A percentile compares a stretch with the other conserved stretches of the same genome.
These are phyloP conservation scores for Pseudomyrmex flavicornis DNA, from an alignment of 1,140 invertebrate genomes.

Conservation along the genomic window DNA sequence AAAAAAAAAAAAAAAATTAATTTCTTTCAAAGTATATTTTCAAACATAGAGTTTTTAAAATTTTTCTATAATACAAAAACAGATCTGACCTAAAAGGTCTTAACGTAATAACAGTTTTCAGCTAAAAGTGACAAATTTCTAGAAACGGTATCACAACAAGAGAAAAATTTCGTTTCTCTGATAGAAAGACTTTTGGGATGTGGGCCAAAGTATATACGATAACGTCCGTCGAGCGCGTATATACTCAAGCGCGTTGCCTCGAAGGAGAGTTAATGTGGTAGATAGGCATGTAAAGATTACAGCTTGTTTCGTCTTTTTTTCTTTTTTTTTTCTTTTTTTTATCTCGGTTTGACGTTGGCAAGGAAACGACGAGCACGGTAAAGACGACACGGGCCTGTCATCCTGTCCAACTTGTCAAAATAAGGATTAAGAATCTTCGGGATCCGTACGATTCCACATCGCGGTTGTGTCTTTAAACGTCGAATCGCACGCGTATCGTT, in stretches of 20 bases:
- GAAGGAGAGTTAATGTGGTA: slow-evolving; percentile 40
- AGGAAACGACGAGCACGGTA: slow-evolving; percentile 64
- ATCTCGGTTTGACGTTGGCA: slow-evolving; percentile 55
- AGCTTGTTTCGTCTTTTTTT: slow-evolving; percentile 34
- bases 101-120: no score
- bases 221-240: neutral
- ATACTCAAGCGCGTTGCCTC: neutral
- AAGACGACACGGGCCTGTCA: slow-evolving; percentile 75
- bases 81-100: no score
- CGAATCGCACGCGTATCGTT: neutral
- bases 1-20: no score
- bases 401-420: slow-evolving; percentile 81
- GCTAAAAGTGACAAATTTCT: neutral
- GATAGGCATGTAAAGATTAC: slow-evolving; percentile 58
- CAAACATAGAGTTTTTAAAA: neutral
- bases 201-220: neutral
- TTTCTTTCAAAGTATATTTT: neutral
- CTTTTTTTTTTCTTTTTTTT: slow-evolving; percentile 35
- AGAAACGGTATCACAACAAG: neutral
- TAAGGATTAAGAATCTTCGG: slow-evolving; percentile 81
- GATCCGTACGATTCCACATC: slow-evolving; percentile 62
- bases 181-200: neutral
- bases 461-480: slow-evolving; percentile 9
- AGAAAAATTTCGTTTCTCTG: neutral
- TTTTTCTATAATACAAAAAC: neutral